Evolutionary conservation across 2,888 invertebrate genomes (phyloP).

Genomic region (Cheilosia variabilis): DNA sequence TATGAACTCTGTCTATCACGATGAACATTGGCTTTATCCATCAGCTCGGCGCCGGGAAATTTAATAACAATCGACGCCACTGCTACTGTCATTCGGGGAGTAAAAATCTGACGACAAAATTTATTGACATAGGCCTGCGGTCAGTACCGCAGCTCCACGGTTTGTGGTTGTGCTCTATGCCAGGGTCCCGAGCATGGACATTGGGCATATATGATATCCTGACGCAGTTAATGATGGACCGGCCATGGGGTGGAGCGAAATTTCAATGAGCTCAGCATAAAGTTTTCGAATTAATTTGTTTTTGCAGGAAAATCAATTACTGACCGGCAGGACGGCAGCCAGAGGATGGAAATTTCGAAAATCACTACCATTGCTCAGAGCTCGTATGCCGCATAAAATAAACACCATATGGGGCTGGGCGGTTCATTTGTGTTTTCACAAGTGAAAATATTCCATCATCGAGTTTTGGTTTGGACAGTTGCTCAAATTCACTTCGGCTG

Average conservation of each 20-base stretch:
- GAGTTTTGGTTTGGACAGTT: background rate
- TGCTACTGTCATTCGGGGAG: conserved; percentile 43
- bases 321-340: background rate
- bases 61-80: conserved; percentile 61
- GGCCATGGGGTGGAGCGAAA: conserved; percentile 13
- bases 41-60: conserved; percentile 31
- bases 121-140: conserved; percentile 63
- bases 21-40: conserved; percentile 38
- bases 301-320: conserved; percentile 68
- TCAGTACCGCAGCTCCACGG: conserved; percentile 45
- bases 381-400: conserved; percentile 38
- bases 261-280: conserved; percentile 62
- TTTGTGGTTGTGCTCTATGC: conserved; percentile 12
- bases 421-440: conserved; percentile 28
- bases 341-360: background rate
- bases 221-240: conserved; percentile 37
- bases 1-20: conserved; percentile 46
- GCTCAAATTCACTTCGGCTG: background rate
- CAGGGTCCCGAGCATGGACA: background rate
- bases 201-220: background rate
- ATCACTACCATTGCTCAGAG: conserved; percentile 28
- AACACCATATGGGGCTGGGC: conserved; percentile 32
- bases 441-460: conserved; percentile 23
- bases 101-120: conserved; percentile 58
- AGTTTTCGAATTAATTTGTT: conserved; percentile 68